phyloP scores from a whole-genome alignment of 1,140 invertebrate species.

The Drosophila albomicans region DNA sequence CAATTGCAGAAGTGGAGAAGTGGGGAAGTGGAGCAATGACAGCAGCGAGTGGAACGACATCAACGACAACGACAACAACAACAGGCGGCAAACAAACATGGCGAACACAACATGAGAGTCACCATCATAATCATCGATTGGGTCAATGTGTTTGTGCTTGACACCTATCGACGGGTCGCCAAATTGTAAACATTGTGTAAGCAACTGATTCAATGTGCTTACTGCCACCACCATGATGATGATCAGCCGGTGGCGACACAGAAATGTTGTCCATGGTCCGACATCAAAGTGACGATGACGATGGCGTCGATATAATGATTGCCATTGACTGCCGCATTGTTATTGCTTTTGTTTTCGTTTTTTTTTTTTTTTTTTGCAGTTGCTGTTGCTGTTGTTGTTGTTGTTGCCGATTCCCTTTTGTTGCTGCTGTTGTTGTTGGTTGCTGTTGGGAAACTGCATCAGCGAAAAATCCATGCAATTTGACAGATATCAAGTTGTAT shows the following conservation, averaged over 20 bases:
- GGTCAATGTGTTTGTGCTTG: conserved; percentile 15
- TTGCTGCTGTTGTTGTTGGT: conserved; percentile 15
- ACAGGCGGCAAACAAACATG: not conserved
- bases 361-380: conserved; percentile 3
- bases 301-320: conserved; percentile 46
- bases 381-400: conserved; percentile 21
- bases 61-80: not conserved
- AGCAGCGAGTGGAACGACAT: not conserved
- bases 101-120: not conserved
- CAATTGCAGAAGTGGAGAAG: not conserved
- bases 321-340: conserved; percentile 29
- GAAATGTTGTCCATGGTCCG: conserved; percentile 7
- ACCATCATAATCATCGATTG: conserved; percentile 25
- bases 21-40: not conserved
- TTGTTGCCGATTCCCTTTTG: not conserved
- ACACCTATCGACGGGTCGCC: conserved; percentile 23
- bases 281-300: conserved; percentile 31
- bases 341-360: conserved; percentile 6
- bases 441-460: conserved; percentile 12
- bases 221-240: not conserved
- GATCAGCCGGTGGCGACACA: conserved; percentile 8
- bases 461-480: conserved; percentile 54
- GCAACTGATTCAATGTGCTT: conserved; percentile 37
- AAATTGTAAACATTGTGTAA: conserved; percentile 45
- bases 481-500: conserved; percentile 65